Conservation (phyloP, 1,140 invertebrate species). For the Drosophila watanabei region DNA sequence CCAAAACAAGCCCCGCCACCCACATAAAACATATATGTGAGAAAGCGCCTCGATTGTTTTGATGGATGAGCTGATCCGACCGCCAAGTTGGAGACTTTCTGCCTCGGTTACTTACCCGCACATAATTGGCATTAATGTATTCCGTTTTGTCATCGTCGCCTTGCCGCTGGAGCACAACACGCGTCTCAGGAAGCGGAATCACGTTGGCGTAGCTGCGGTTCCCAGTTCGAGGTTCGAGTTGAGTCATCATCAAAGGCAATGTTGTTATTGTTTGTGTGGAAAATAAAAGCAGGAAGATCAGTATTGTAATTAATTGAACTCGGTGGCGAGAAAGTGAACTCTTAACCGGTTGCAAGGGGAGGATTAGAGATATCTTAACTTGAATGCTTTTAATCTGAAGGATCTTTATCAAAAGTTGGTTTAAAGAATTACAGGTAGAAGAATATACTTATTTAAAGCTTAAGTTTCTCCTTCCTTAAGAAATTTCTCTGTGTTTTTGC, state of each 20-base stretch:
- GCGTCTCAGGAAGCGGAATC: slow-evolving; percentile 95
- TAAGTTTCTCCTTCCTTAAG: background rate
- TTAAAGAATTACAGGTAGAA: background rate
- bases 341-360: slow-evolving; percentile 4
- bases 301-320: slow-evolving; percentile 48
- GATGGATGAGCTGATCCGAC: slow-evolving; percentile 25
- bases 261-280: slow-evolving; percentile 19
- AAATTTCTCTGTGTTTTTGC: background rate
- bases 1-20: slow-evolving; percentile 6
- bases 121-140: slow-evolving; percentile 97
- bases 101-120: slow-evolving; percentile 88
- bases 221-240: slow-evolving; percentile 41
- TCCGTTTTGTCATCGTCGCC: slow-evolving; percentile 92
- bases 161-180: slow-evolving; percentile 90
- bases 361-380: background rate
- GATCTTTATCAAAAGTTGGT: background rate
- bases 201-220: slow-evolving; percentile 94
- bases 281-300: slow-evolving; percentile 47
- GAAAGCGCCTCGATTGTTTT: slow-evolving; percentile 65
- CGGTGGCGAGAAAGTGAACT: slow-evolving; percentile 28
- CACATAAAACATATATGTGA: slow-evolving; percentile 15
- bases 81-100: slow-evolving; percentile 26
- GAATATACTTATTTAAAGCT: background rate
- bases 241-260: slow-evolving; percentile 29
- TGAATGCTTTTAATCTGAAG: background rate